These are phyloP conservation scores for Dioctria linearis DNA, from an alignment of 2,888 invertebrate genomes.

Conservation along the genomic window DNA sequence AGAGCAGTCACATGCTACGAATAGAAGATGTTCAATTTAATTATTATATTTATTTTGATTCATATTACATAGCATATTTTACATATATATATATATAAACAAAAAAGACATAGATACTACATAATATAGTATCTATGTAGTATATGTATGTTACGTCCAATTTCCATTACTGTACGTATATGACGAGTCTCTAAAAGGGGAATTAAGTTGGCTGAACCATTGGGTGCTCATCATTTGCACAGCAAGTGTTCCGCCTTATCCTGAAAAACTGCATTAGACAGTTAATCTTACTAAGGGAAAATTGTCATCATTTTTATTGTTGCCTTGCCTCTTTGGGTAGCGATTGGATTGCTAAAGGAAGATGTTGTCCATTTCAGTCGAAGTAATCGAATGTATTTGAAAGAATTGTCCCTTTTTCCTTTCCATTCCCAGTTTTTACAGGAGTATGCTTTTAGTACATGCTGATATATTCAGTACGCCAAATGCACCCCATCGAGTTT, in stretches of 20 bases:
- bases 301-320: slow-evolving; percentile 41
- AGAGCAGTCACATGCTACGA: no score
- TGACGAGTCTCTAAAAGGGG: slow-evolving; percentile 1
- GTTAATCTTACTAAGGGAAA: slow-evolving; percentile 52
- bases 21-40: no score
- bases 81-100: no score
- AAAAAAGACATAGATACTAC: no score
- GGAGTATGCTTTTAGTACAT: slow-evolving; percentile 57
- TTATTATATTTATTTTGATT: no score
- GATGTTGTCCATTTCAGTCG: slow-evolving; percentile 19
- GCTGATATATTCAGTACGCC: slow-evolving; percentile 57
- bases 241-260: slow-evolving; percentile 57
- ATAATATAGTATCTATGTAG: no score
- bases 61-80: no score
- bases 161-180: neutral
- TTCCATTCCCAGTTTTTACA: slow-evolving; percentile 20
- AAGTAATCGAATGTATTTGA: slow-evolving; percentile 39
- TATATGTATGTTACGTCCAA: no score
- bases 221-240: slow-evolving; percentile 50
- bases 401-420: slow-evolving; percentile 16
- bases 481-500: slow-evolving; percentile 53
- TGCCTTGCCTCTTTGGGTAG: slow-evolving; percentile 31
- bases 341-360: neutral
- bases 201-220: slow-evolving; percentile 10
- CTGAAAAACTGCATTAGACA: slow-evolving; percentile 59